phyloP scores from a whole-genome alignment of 2,113 vertebrate genomes.

The Pachyramphus minor region DNA sequence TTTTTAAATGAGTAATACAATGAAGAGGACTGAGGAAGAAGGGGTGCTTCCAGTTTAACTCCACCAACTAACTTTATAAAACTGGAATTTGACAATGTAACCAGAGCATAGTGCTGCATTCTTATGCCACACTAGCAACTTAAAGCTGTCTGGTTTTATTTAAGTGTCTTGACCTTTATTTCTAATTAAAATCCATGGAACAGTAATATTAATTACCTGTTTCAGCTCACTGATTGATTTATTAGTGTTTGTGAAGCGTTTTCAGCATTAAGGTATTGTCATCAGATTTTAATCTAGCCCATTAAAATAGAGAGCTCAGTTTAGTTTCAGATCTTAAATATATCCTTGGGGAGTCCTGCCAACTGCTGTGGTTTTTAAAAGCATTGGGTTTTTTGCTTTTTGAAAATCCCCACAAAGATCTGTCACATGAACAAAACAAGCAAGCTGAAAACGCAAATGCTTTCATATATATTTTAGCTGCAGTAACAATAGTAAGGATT shows the following conservation, averaged over 20 bases:
- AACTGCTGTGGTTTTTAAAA: not conserved
- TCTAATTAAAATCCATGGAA: conserved; percentile 12
- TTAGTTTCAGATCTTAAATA: not conserved
- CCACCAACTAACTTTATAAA: not conserved
- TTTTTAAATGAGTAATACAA: not conserved
- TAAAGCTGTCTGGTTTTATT: not conserved
- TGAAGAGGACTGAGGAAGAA: not conserved
- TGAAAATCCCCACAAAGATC: not conserved
- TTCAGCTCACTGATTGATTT: conserved; percentile 6
- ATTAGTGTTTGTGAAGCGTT: not conserved
- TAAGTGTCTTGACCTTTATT: not conserved
- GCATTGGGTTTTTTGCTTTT: not conserved
- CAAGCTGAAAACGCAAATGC: not conserved
- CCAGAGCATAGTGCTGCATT: not conserved
- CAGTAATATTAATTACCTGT: not conserved
- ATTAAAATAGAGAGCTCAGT: not conserved
- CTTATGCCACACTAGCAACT: not conserved
- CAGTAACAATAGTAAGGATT: not conserved
- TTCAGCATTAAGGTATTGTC: not conserved
- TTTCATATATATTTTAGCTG: not conserved
- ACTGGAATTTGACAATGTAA: not conserved
- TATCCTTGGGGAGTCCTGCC: not conserved
- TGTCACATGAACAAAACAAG: not conserved
- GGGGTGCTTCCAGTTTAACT: not conserved
- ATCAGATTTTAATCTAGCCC: conserved; percentile 2